Evolutionary conservation across 2,113 vertebrate species (phyloP).

Genomic region (Clinocottus analis): DNA sequence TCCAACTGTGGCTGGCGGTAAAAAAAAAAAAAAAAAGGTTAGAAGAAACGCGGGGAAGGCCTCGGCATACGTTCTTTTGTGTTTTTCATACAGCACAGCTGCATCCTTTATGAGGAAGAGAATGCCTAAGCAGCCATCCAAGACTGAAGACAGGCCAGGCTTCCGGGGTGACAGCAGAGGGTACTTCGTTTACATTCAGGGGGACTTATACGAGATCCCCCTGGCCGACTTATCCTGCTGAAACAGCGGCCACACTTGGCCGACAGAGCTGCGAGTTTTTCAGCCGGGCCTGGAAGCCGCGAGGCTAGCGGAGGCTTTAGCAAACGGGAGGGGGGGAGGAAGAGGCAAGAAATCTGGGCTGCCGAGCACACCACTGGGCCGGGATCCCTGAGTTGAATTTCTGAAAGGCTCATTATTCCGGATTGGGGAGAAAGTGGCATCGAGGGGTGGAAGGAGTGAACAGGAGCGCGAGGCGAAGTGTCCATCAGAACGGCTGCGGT

Average conservation of each 20-base stretch:
- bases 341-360: slow-evolving; percentile 70
- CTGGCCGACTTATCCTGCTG: slow-evolving; percentile 76
- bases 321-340: slow-evolving; percentile 27
- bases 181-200: slow-evolving; percentile 77
- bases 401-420: slow-evolving; percentile 80
- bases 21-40: slow-evolving; percentile 15
- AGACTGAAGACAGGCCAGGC: slow-evolving; percentile 52
- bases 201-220: slow-evolving; percentile 71
- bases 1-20: slow-evolving; percentile 26
- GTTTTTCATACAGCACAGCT: slow-evolving; percentile 58
- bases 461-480: slow-evolving; percentile 70
- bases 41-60: slow-evolving; percentile 41
- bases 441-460: slow-evolving; percentile 70
- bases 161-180: slow-evolving; percentile 63
- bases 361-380: slow-evolving; percentile 62
- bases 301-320: slow-evolving; percentile 67
- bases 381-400: slow-evolving; percentile 76
- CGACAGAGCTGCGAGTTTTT: slow-evolving; percentile 65
- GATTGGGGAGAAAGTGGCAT: slow-evolving; percentile 63
- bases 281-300: slow-evolving; percentile 60
- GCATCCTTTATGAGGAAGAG: slow-evolving; percentile 77
- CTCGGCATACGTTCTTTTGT: slow-evolving; percentile 59
- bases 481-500: slow-evolving; percentile 74
- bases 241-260: slow-evolving; percentile 81
- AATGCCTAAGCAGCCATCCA: slow-evolving; percentile 75